Evolutionary conservation across 2,888 invertebrate genomes (phyloP), one percentile per base, ranked within the genome.

Genomic region (Hofmannophila pseudospretella): DNA sequence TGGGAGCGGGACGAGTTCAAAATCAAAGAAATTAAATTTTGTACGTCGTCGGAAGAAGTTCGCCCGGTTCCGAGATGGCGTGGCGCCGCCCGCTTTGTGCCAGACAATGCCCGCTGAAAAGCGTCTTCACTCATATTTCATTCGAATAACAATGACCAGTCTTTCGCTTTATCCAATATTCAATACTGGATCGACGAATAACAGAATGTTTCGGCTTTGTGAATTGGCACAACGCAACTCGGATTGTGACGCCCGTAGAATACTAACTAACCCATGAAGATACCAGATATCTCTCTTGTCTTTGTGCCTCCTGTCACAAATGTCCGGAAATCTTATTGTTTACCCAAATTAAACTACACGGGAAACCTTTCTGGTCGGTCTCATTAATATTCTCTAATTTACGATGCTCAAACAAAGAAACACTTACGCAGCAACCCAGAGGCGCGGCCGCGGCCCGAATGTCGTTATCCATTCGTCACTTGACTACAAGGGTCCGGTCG

Each of bases 21-120:
- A 79, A 69, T 74, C 69, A 68, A 66, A 72, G 64, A 77, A 80
- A 80, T 79, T 78, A 68, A 76, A 74, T 75, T 76, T 71, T 70
- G 68, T 72, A 67, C 71, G 70, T 67, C 71, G 70, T 66, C 55
- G 51, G 58, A 64, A 68, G 65, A 67, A 71, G 69, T 70, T 70
- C 52, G 59, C 51, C 25, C 19, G 25, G 29, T 8, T 37, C 49
- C 51, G 49, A 54, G 61, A 49, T 51, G 58, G 54, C 65, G 56
- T 51, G 58, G 54, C 65, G 56, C 54, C 34, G 54, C 44, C 54
- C 57, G 58, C 69, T 73, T 78, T 76, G 68, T 73, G 45, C 46
- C 73, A 71, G 62, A 81, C 80, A 78, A 80, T 75, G 54, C 63
- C 51, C 47, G 41, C 51, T 61, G 54, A 67, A 68, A 59, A 66